Evolutionary conservation across 2,888 invertebrate species (phyloP), one percentile per base, ranked within the genome.

Genomic region (Leptogaster cylindrica): DNA sequence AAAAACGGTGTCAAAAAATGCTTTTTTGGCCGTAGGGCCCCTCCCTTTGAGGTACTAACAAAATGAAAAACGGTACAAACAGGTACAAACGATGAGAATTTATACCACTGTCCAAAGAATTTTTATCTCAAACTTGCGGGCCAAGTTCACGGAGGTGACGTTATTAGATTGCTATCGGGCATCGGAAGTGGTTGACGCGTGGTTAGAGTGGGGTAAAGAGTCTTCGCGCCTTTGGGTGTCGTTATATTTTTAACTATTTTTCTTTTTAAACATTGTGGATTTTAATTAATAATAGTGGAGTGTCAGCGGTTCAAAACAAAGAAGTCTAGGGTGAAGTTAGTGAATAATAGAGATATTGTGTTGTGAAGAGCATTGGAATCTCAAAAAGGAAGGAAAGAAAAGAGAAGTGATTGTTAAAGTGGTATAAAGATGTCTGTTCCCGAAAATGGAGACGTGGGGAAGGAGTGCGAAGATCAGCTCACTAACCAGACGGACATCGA

Each of bases 81-180:
- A n/a, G n/a, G n/a, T n/a, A n/a, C n/a, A n/a, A n/a, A n/a, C n/a
- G n/a, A n/a, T n/a, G n/a, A n/a, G n/a, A n/a, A n/a, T n/a, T n/a
- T n/a, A n/a, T n/a, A n/a, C n/a, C n/a, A n/a, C n/a, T n/a, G n/a
- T n/a, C n/a, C n/a, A n/a, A n/a, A n/a, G n/a, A n/a, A n/a, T n/a
- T n/a, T n/a, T n/a, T n/a, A n/a, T n/a, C n/a, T n/a, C n/a, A n/a
- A n/a, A n/a, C n/a, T n/a, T n/a, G n/a, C n/a, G n/a, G n/a, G n/a
- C n/a, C n/a, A n/a, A n/a, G n/a, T n/a, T n/a, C n/a, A n/a, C n/a
- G n/a, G n/a, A n/a, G n/a, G n/a, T n/a, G n/a, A n/a, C n/a, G n/a
- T n/a, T n/a, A n/a, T n/a, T n/a, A n/a, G n/a, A n/a, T n/a, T n/a
- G 39, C 39, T 39, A 39, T 39, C 39, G 39, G 39, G 39, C 39